Conservation (phyloP, 2,888 invertebrate genomes). For the Perithous albicinctus region DNA sequence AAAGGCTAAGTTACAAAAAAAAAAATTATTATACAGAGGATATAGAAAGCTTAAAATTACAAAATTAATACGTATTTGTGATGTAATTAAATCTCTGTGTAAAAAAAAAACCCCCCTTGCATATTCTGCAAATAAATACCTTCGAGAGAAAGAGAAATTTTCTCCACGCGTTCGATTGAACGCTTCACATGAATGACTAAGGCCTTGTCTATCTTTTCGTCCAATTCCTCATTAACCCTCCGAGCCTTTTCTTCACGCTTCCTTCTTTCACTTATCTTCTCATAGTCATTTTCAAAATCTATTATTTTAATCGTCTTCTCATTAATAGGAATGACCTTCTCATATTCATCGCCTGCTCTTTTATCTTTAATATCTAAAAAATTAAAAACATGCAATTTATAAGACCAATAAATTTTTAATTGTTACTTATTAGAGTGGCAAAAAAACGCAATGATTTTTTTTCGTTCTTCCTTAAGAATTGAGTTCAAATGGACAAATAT, state of each 20-base stretch:
- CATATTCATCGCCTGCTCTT: constrained; percentile 48
- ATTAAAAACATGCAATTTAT: background rate
- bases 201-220: constrained; percentile 71
- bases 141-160: constrained; percentile 70
- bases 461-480: too few species aligned
- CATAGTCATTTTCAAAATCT: constrained; percentile 22
- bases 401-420: too few species aligned
- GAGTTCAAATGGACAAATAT: too few species aligned
- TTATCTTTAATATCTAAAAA: constrained; percentile 51
- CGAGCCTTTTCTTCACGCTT: background rate
- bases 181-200: constrained; percentile 69
- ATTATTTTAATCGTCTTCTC: constrained; percentile 26
- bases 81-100: too few species aligned
- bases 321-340: constrained; percentile 20
- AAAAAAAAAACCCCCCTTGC: too few species aligned
- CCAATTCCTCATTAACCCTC: constrained; percentile 27
- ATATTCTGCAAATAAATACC: constrained; percentile 67
- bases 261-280: constrained; percentile 8
- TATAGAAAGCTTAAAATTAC: too few species aligned
- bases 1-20: too few species aligned
- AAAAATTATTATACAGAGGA: too few species aligned
- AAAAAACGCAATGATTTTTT: too few species aligned
- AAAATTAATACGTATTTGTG: too few species aligned
- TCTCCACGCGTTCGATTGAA: constrained; percentile 70
- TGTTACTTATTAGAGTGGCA: too few species aligned